Percentiles rank a stretch among this genome's conserved stretches.
Conservation (phyloP, 2,113 vertebrate genomes). For the Pseudolaguvia tuberculata region DNA sequence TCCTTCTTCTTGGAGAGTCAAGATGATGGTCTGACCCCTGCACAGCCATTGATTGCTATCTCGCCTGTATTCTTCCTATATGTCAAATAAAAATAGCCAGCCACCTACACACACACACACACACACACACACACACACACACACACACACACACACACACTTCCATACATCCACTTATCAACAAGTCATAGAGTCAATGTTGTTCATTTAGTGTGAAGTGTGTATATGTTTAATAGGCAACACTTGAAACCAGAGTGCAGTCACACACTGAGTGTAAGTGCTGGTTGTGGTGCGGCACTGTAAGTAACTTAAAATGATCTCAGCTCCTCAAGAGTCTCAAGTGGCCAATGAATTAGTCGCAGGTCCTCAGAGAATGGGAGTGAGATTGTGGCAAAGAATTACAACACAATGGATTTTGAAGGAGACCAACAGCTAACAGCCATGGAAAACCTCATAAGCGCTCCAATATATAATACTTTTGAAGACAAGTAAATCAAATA, state of each 20-base stretch:
- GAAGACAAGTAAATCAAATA: slow-evolving; percentile 13
- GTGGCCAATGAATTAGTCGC: slow-evolving; percentile 71
- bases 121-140: background rate
- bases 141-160: background rate
- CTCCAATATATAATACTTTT: slow-evolving; percentile 42
- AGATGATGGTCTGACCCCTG: slow-evolving; percentile 64
- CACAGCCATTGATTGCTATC: slow-evolving; percentile 44
- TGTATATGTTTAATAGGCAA: slow-evolving; percentile 45
- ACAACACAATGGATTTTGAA: slow-evolving; percentile 35
- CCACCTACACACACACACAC: background rate
- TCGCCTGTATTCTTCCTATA: slow-evolving; percentile 31
- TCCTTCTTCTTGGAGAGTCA: slow-evolving; percentile 57
- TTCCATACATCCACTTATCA: background rate
- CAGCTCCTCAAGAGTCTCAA: slow-evolving; percentile 61
- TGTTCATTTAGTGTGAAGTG: slow-evolving; percentile 3
- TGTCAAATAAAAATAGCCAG: slow-evolving; percentile 18
- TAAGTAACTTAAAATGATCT: slow-evolving; percentile 54
- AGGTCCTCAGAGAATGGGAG: slow-evolving; percentile 45
- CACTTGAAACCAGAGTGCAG: slow-evolving; percentile 38
- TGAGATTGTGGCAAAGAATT: slow-evolving; percentile 39
- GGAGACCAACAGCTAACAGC: slow-evolving; percentile 23
- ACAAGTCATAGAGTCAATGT: background rate
- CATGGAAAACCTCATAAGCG: slow-evolving; percentile 24
- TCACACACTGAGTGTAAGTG: slow-evolving; percentile 44
- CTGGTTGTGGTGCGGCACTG: slow-evolving; percentile 1